Percentiles rank a stretch among this genome's conserved stretches.
Evolutionary conservation across 1,140 invertebrate genomes (phyloP).

Genomic region (Zaprionus vittiger): DNA sequence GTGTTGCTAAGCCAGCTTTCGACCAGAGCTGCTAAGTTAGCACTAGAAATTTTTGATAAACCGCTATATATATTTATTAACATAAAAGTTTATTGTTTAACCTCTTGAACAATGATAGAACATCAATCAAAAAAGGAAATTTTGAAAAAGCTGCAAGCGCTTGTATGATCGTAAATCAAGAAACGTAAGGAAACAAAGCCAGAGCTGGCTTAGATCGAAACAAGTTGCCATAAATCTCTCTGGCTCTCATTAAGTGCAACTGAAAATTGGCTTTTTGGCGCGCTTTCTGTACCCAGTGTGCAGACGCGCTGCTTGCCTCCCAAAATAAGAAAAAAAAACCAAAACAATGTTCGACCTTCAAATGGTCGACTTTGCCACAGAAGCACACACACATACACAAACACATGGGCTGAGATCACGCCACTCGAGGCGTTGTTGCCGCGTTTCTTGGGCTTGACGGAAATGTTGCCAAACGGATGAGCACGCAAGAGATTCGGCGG

Average conservation of each 20-base stretch:
- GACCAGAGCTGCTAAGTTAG: too few species aligned
- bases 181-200: constrained; percentile 21
- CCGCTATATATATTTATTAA: neutral
- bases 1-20: too few species aligned
- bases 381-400: constrained; percentile 36
- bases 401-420: constrained; percentile 40
- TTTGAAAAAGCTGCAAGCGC: constrained; percentile 59
- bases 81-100: constrained; percentile 2
- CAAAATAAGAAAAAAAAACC: constrained; percentile 3
- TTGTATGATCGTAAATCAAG: constrained; percentile 67
- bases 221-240: constrained; percentile 72
- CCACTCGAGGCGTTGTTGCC: constrained; percentile 67
- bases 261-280: constrained; percentile 66
- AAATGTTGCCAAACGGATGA: constrained; percentile 70
- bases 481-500: constrained; percentile 49
- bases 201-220: constrained; percentile 67
- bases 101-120: constrained; percentile 20
- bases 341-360: constrained; percentile 69
- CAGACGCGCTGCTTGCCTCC: constrained; percentile 10
- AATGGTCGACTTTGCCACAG: constrained; percentile 55
- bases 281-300: constrained; percentile 52
- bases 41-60: neutral
- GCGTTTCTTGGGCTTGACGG: constrained; percentile 65
- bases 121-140: constrained; percentile 73
- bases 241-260: constrained; percentile 71